phyloP scores from a whole-genome alignment of 2,888 invertebrate species.

The Anagyrus pseudococci region DNA sequence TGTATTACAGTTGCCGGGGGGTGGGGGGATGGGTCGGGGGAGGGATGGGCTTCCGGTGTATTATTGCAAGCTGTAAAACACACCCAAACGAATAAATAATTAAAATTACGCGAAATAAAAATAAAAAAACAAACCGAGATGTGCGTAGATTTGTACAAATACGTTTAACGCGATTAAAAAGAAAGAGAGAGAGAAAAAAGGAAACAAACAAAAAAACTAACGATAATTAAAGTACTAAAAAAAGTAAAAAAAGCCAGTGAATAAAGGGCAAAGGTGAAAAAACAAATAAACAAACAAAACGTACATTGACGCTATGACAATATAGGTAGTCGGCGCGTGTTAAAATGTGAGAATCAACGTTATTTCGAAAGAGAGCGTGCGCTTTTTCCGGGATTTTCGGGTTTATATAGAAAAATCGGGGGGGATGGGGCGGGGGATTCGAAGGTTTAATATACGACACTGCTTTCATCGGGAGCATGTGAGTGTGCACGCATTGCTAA shows the following conservation, averaged over 20 bases:
- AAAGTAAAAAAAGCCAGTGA: not conserved
- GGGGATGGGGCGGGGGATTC: conserved; percentile 33
- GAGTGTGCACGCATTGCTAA: conserved; percentile 31
- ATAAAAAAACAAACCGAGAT: conserved; percentile 8
- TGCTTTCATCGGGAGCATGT: conserved; percentile 9
- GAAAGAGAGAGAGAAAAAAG: too few species aligned
- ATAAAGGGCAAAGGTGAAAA: too few species aligned
- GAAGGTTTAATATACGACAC: conserved; percentile 32
- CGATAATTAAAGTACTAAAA: not conserved
- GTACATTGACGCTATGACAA: conserved; percentile 36
- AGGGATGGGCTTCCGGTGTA: too few species aligned
- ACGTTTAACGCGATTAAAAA: too few species aligned
- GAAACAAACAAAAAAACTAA: too few species aligned
- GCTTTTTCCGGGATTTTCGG: not conserved
- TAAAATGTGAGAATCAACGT: conserved; percentile 8
- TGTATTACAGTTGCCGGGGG: too few species aligned
- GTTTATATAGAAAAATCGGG: not conserved
- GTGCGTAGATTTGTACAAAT: conserved; percentile 32
- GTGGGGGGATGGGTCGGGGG: too few species aligned
- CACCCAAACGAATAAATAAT: not conserved
- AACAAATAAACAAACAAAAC: conserved; percentile 8
- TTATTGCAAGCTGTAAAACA: conserved; percentile 6
- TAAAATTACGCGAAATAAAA: too few species aligned
- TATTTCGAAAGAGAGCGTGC: not conserved
- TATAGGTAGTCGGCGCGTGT: conserved; percentile 26